These are phyloP conservation scores for Limonius californicus DNA, from an alignment of 1,140 invertebrate genomes.

Conservation along the genomic window DNA sequence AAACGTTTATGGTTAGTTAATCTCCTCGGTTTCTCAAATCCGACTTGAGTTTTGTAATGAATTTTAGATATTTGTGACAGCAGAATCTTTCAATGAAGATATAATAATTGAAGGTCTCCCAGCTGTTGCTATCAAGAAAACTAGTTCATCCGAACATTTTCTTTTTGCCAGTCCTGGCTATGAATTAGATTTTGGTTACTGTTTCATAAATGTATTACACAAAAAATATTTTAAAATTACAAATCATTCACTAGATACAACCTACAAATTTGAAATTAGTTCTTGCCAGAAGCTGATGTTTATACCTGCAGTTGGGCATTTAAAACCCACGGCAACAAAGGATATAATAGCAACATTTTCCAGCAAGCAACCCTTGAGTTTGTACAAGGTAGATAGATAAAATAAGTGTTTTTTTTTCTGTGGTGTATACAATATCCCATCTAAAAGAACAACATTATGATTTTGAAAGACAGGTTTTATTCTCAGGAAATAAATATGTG, in stretches of 20 bases:
- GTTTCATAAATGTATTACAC: conserved; percentile 27
- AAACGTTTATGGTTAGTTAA: conserved; percentile 29
- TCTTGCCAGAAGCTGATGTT: conserved; percentile 30
- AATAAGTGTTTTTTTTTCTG: too few relatives aligned
- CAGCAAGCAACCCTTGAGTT: conserved; percentile 24
- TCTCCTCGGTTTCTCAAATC: neutral
- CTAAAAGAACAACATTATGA: too few relatives aligned
- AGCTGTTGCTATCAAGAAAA: neutral
- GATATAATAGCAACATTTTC: conserved; percentile 37
- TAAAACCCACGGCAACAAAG: conserved; percentile 33
- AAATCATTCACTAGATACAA: conserved; percentile 29
- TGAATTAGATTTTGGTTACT: conserved; percentile 33
- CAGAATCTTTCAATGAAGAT: conserved; percentile 26
- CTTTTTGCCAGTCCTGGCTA: conserved; percentile 11
- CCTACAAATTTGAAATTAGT: conserved; percentile 37
- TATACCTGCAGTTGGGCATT: conserved; percentile 36
- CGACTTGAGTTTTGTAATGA: neutral
- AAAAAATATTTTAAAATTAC: conserved; percentile 34
- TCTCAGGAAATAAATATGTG: too few relatives aligned
- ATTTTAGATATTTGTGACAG: conserved; percentile 30
- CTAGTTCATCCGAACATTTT: neutral
- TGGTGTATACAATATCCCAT: too few relatives aligned
- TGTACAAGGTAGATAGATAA: conserved; percentile 26
- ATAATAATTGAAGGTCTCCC: conserved; percentile 26
- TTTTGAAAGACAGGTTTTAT: too few relatives aligned